These are phyloP conservation scores for Podotricha telesiphe DNA, from an alignment of 2,888 invertebrate species.

Conservation along the genomic window DNA sequence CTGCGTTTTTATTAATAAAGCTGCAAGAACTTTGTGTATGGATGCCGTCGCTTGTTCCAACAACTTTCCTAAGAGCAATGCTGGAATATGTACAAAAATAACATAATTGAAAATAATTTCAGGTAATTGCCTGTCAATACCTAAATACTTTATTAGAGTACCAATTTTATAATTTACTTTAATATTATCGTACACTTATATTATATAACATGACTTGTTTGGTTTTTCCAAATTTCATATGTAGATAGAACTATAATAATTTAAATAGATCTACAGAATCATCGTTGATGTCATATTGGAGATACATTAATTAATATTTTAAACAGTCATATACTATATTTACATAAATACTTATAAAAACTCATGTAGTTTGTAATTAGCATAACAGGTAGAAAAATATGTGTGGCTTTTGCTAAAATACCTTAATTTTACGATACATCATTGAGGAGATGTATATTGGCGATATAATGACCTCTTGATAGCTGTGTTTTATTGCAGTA, in stretches of 20 bases:
- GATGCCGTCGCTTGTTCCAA: no score
- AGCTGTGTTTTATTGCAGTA: conserved; percentile 16
- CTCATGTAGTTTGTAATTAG: conserved; percentile 26
- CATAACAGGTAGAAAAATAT: conserved; percentile 36
- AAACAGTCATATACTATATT: conserved; percentile 28
- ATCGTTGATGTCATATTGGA: conserved; percentile 4
- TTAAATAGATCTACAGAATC: neutral
- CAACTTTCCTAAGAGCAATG: no score
- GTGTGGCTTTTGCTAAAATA: conserved; percentile 8
- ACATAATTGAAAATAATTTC: no score
- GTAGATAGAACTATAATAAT: neutral
- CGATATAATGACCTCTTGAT: conserved; percentile 22
- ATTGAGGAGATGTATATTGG: conserved; percentile 1
- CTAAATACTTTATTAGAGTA: neutral
- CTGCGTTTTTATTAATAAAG: no score
- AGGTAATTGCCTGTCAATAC: no score
- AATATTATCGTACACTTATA: neutral
- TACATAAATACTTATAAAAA: conserved; percentile 32
- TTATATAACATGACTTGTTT: neutral
- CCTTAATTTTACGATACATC: conserved; percentile 2
- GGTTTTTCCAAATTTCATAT: conserved; percentile 8
- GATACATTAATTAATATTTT: conserved; percentile 28
- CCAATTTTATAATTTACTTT: neutral
- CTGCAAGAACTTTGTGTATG: no score
- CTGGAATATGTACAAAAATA: no score